These are phyloP conservation scores for Girardia tigrina DNA, from an alignment of 2,888 invertebrate genomes.

Conservation along the genomic window DNA sequence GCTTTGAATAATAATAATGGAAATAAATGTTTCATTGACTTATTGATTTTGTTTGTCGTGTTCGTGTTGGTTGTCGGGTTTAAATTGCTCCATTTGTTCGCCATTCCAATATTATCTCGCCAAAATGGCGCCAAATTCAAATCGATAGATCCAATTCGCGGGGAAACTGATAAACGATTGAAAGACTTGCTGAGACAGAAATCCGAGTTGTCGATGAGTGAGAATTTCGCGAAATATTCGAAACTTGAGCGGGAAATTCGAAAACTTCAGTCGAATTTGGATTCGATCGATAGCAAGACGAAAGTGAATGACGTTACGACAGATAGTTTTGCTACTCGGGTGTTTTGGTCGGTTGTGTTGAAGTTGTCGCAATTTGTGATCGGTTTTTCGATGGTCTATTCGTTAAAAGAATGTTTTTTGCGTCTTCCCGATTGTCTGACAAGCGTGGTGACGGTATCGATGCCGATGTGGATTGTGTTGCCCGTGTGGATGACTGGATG, in stretches of 20 bases:
- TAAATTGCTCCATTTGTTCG: not conserved
- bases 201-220: not conserved
- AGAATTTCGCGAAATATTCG: not conserved
- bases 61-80: too few species aligned
- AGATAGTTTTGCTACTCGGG: not conserved
- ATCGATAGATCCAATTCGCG: conserved; percentile 56
- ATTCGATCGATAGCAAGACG: too few species aligned
- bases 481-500: not conserved
- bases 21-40: too few species aligned
- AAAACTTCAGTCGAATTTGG: too few species aligned
- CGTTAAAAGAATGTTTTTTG: not conserved
- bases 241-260: not conserved
- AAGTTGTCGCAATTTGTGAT: not conserved
- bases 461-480: not conserved
- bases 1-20: too few species aligned
- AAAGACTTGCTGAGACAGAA: not conserved
- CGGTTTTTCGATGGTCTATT: not conserved
- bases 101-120: conserved; percentile 38
- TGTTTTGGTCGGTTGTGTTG: not conserved
- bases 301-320: too few species aligned
- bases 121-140: conserved; percentile 60
- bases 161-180: conserved; percentile 53
- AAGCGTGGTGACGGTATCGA: too few species aligned
- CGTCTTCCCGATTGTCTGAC: not conserved
- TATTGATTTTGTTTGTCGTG: too few species aligned